Conservation (phyloP, 2,113 vertebrate species). For the Amphiprion percula region DNA sequence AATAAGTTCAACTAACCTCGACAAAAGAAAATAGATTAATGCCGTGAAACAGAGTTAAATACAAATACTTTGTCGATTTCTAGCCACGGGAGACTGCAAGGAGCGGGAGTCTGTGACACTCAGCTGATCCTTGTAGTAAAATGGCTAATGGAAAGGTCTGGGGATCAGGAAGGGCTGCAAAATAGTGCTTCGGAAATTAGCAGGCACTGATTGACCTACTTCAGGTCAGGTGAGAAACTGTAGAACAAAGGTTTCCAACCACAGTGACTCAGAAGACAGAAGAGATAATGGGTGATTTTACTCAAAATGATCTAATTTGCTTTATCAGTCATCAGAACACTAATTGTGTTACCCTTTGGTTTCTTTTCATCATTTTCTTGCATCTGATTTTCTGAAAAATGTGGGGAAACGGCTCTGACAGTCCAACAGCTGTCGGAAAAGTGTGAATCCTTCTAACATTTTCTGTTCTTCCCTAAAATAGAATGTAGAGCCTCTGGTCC, state of each 20-base stretch:
- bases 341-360: no score
- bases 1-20: slow-evolving; percentile 25
- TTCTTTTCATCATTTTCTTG: not conserved
- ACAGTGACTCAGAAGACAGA: no score
- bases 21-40: slow-evolving; percentile 25
- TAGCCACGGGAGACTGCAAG: not conserved
- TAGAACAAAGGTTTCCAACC: not conserved
- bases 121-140: slow-evolving; percentile 11
- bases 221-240: slow-evolving; percentile 2
- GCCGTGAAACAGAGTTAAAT: slow-evolving; percentile 31
- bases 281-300: no score
- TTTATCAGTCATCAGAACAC: no score
- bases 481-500: slow-evolving; percentile 25
- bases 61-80: slow-evolving; percentile 29
- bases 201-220: not conserved
- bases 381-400: not conserved
- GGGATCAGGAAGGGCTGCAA: not conserved
- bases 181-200: not conserved
- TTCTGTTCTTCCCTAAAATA: slow-evolving; percentile 5
- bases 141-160: slow-evolving; percentile 16
- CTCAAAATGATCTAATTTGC: no score
- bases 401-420: not conserved
- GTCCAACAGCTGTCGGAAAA: not conserved
- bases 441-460: not conserved
- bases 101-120: not conserved